Base-by-base conservation (phyloP, 2,888 invertebrate species). In the Lasius platythorax region DNA sequence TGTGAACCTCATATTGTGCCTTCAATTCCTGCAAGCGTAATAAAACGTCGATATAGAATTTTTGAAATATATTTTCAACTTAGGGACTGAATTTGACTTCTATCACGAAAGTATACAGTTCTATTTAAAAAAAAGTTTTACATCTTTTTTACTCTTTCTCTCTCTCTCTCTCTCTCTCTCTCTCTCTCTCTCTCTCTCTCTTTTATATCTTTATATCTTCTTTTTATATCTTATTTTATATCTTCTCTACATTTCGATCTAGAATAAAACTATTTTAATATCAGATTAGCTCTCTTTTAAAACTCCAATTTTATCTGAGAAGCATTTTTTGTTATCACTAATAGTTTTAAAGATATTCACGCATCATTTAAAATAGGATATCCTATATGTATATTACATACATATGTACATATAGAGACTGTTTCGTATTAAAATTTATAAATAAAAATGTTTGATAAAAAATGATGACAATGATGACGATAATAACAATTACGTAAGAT, bases 1-100 rank as follows among this genome's bases (percentile, higher is more conserved):
- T 98, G 94, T 98, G 96, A 37, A 98, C 96, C 95, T 98, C 98
- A 91, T 98, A 97, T 91, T 98, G 98, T 0, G 98, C 98, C 94
- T 98, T 98, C 67, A 98, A 95, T 95, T 98, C 98, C 96, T 96
- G 90, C 0, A 2, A 28, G 40, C 18, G 12, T 53, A 58, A 73
- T 23, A 83, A 37, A 37, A 40, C 8, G 0, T 28, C 15, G 3
- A 64, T 37, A 12, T 23, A 37, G 11, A 18, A 53, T 53, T 53
- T 53, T 53, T n/a, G 1, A n/a, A 18, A 6, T 30, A 1, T 61
- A 18, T 15, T 33, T 8, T 30, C 15, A 8, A 63, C 8, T 12
- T 15, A 30, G 2, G 0, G 5, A 46, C 2, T 23, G 53, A 43
- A 8, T 28, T 56, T 33, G 1, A 18, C 33, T 4, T n/a, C 0